Evolutionary conservation across 2,113 vertebrate species (phyloP), one percentile per base, ranked within the genome.

Genomic region (Gopherus flavomarginatus): DNA sequence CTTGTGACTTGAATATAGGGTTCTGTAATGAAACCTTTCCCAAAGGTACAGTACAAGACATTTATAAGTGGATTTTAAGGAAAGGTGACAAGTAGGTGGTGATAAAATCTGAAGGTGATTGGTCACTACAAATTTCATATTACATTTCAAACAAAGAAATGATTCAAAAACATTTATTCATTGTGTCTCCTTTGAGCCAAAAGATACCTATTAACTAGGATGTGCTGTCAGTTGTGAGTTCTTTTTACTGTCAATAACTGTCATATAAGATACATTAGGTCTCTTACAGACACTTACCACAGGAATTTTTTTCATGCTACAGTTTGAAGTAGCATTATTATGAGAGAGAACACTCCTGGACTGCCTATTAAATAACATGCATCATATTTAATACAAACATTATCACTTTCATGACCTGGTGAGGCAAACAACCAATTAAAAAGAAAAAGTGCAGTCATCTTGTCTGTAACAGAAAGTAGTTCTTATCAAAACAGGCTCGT

Each of bases 151-250:
- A 95, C 49, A 95, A 95, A 94, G 75, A 92, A 96, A 88, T 88
- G 2, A 89, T 92, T 96, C 69, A 89, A 96, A 95, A 59, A 10
- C 35, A 62, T 95, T 96, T 97, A 96, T 94, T 97, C 88, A 91
- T 94, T n/a, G 4, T 92, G 49, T 95, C 47, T 19, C 84, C 90
- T 90, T 96, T 83, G 77, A 96, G 87, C 90, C 57, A 85, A 95
- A 98, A 94, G 44, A 75, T 95, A 92, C 49, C 82, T 95, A 92
- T 98, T 97, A 97, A 94, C 50, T 92, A 69, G 89, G 49, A 97
- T 52, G 16, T 88, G 53, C 81, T 96, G 85, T 82, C 95, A 89
- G 84, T 94, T 95, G 49, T n/a, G 86, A 96, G 52, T 83, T 62
- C 87, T 93, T 87, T 83, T 59, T 87, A 88, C 86, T 96, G 86